Base-by-base conservation (phyloP, 2,797 vertebrate genomes). In the Aplochiton taeniatus region DNA sequence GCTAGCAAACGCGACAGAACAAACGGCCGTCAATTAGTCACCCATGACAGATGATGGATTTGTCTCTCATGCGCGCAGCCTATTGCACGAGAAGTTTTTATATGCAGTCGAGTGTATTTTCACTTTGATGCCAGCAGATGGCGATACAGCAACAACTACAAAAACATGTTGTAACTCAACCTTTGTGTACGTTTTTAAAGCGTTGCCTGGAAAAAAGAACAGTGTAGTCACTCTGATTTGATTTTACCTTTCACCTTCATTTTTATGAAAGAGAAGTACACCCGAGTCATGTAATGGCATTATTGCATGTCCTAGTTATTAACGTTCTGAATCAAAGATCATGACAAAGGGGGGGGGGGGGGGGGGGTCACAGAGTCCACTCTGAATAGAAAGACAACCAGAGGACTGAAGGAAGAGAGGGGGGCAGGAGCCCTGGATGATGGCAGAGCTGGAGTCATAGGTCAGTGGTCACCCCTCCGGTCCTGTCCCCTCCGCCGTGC, bases 1-100 rank as follows among this genome's bases (percentile, higher is more conserved):
- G 85, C 93, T 94, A 78, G 45, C 13, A 68, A 69, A 55, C 11
- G n/a, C 46, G 58, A 49, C 61, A 31, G 62, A 61, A 56, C n/a
- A 54, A 20, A 1, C 58, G 1, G 9, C 18, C 42, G 13, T 60
- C 14, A 18, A 19, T 51, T 13, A 4, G 14, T 58, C 10, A 43
- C 51, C 4, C 41, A 16, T 12, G 42, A 43, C 9, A 17, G 54
- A 13, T 5, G 4, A 63, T 54, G 19, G 8, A 41, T 2, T 31
- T 31, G 31, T 2, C 31, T 31, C 31, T 31, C 31, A 6, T 31
- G 31, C 31, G 6, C 31, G 31, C 31, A 31, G 31, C 31, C 2
- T 31, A 31, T 31, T 31, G 31, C 31, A 31, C 6, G 6, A 3
- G 31, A 31, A 31, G 31, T 31, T 31, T 31, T 31, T 31, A 31